Evolutionary conservation across 2,113 vertebrate genomes (phyloP), one percentile per base, ranked within the genome.

Genomic region (Pseudopipra pipra): DNA sequence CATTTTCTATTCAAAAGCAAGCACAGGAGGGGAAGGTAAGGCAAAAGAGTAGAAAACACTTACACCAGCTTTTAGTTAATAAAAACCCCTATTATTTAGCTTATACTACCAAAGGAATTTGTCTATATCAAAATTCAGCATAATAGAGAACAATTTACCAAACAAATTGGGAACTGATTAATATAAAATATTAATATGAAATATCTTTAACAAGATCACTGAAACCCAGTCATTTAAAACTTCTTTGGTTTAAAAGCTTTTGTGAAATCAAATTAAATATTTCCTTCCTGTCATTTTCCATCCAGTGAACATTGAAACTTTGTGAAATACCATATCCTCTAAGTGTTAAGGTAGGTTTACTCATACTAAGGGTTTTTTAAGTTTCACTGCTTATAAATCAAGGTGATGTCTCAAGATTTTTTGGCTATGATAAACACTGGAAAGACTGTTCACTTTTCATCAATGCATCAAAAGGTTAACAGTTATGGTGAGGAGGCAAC

Each of bases 11-110:
- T 70, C 67, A 79, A 90, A 85, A 80, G 25, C 58, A 90, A 80
- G 44, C 19, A 61, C 7, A 52, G 14, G 31, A 75, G 41, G 8
- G 6, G 30, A 78, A 80, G 6, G 41, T 75, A 78, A 67, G 35
- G 89, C 8, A 68, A 81, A 63, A 95, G 20, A 94, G n/a, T 59
- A 16, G 39, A 89, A 94, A 86, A 81, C 17, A 80, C 41, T 74
- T 51, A 62, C 18, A 78, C 13, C 28, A 75, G 19, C 35, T 85
- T 89, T 79, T 67, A 82, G 14, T 68, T 79, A 75, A 65, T 68
- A 41, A 41, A 41, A 41, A 13, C 11, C 11, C 39, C 16, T 74
- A 25, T 55, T 81, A 47, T 81, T 59, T 78, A 35, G 5, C 31
- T 75, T 90, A 39, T 24, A 52, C 3, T 12, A 51, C 30, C 23